A percentile compares a stretch with the other conserved stretches of the same genome.
These are phyloP conservation scores for Elymnias hypermnestra DNA, from an alignment of 1,140 invertebrate genomes.

Conservation along the genomic window DNA sequence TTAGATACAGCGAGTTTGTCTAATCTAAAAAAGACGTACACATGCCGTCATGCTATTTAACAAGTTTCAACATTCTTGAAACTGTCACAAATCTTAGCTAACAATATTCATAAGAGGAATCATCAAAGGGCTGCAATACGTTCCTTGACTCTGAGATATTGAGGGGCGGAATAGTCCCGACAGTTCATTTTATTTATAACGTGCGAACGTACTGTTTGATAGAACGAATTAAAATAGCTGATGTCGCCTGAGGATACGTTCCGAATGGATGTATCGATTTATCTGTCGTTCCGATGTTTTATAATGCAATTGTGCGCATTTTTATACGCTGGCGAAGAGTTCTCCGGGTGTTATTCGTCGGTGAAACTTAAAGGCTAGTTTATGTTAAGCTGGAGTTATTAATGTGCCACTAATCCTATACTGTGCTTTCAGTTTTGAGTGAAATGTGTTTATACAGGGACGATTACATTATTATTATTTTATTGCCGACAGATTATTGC, in stretches of 20 bases:
- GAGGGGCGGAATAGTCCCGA: slow-evolving; percentile 51
- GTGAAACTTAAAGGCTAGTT: slow-evolving; percentile 8
- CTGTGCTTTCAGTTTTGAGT: not conserved
- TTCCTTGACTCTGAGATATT: slow-evolving; percentile 62
- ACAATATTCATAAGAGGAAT: slow-evolving; percentile 63
- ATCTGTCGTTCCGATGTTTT: slow-evolving; percentile 41
- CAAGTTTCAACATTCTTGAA: slow-evolving; percentile 9
- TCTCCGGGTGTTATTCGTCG: slow-evolving; percentile 8
- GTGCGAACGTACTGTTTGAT: slow-evolving; percentile 45
- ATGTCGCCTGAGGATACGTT: slow-evolving; percentile 24
- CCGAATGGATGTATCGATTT: slow-evolving; percentile 45
- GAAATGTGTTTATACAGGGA: too few species aligned
- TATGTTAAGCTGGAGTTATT: slow-evolving; percentile 8
- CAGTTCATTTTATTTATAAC: slow-evolving; percentile 61
- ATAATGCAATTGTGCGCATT: slow-evolving; percentile 24
- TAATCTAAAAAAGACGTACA: too few species aligned
- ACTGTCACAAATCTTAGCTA: slow-evolving; percentile 40
- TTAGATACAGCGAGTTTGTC: too few species aligned
- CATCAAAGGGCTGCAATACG: slow-evolving; percentile 55
- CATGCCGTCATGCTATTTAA: slow-evolving; percentile 5
- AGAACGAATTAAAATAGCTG: slow-evolving; percentile 57
- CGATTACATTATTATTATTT: too few species aligned
- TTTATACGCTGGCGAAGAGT: not conserved
- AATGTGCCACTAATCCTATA: slow-evolving; percentile 1
- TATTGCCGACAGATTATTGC: too few species aligned